phyloP scores from a whole-genome alignment of 2,113 vertebrate species.

The Lophochroa leadbeateri region DNA sequence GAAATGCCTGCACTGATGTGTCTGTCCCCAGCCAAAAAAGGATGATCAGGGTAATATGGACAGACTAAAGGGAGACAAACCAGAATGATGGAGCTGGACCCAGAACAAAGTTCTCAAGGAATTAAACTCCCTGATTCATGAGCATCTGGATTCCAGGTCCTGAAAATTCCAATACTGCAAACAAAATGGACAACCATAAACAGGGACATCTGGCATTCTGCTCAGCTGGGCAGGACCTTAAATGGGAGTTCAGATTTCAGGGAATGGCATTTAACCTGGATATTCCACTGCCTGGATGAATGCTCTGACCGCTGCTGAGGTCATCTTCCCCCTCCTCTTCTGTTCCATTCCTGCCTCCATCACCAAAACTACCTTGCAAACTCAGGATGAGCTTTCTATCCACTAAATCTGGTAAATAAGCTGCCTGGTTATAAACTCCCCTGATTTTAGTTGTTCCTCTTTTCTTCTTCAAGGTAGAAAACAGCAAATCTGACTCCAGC shows the following conservation, averaged over 20 bases:
- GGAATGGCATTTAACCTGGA: not conserved
- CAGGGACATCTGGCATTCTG: not conserved
- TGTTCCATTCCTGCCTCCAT: not conserved
- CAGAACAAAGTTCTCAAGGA: not conserved
- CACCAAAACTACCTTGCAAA: not conserved
- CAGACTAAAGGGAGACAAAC: not conserved
- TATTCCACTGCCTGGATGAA: not conserved
- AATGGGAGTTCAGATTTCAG: not conserved
- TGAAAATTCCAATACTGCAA: not conserved
- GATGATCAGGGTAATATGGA: not conserved
- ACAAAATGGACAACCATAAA: not conserved
- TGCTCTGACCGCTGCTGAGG: not conserved
- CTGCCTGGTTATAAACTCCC: not conserved
- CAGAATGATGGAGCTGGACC: not conserved
- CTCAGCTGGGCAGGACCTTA: not conserved
- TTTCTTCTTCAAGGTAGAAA: not conserved
- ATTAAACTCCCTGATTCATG: not conserved
- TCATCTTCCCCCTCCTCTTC: not conserved
- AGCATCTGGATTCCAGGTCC: constrained; percentile 7
- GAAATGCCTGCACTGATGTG: not conserved
- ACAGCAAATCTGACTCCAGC: not conserved
- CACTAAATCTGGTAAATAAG: not conserved
- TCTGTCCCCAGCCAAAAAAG: not conserved
- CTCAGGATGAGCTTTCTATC: not conserved
- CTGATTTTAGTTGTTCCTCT: not conserved